These are phyloP conservation scores for Octopus sinensis DNA, from an alignment of 1,140 invertebrate genomes.

Conservation along the genomic window DNA sequence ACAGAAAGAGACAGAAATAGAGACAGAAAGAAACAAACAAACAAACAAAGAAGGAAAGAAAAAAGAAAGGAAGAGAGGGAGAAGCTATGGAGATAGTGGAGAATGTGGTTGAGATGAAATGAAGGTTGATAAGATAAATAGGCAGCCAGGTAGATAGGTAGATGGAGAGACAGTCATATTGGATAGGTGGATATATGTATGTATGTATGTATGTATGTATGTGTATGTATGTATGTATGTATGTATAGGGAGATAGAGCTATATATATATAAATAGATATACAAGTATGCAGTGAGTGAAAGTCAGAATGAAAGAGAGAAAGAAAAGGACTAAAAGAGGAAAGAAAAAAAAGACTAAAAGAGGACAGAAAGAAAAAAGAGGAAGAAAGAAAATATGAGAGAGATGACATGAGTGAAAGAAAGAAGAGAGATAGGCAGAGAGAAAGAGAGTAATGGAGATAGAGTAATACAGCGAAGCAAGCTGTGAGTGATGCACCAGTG, in stretches of 20 bases:
- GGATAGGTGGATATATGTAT: too few relatives aligned
- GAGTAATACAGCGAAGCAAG: background rate
- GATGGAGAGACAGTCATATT: too few relatives aligned
- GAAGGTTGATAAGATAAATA: background rate
- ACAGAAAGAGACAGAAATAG: background rate
- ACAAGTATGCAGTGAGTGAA: background rate
- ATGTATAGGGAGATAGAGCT: too few relatives aligned
- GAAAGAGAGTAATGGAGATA: background rate
- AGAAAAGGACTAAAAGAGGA: background rate
- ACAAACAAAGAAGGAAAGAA: too few relatives aligned
- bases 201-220: too few relatives aligned
- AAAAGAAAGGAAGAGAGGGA: background rate
- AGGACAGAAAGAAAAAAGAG: background rate
- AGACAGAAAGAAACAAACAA: too few relatives aligned
- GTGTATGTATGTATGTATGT: too few relatives aligned
- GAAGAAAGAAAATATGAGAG: background rate
- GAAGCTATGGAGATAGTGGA: background rate
- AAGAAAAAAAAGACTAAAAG: background rate
- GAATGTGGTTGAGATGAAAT: background rate
- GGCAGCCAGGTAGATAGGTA: background rate
- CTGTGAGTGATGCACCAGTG: background rate
- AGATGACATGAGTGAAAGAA: background rate
- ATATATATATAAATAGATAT: too few relatives aligned
- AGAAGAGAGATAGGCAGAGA: background rate
- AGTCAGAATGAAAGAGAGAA: background rate